These are phyloP conservation scores for Caenorhabditis uteleia DNA, from an alignment of 2,888 invertebrate genomes.

Conservation along the genomic window DNA sequence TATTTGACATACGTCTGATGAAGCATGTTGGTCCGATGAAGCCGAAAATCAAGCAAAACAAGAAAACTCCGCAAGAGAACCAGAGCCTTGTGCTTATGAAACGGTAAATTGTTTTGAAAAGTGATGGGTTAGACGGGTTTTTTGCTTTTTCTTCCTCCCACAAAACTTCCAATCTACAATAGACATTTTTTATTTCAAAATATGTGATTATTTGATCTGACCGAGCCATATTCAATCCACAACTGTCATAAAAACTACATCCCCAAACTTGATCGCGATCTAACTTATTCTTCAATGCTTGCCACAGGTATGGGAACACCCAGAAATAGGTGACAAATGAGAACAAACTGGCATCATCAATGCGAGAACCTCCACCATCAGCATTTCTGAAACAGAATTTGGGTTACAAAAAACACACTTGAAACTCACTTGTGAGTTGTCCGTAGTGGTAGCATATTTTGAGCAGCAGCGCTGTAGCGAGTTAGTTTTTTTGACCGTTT, in stretches of 20 bases:
- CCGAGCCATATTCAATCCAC: conserved; percentile 70
- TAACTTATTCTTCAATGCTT: conserved; percentile 58
- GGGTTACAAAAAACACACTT: not conserved
- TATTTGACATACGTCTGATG: conserved; percentile 43
- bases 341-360: conserved; percentile 70
- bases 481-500: conserved; percentile 11
- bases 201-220: conserved; percentile 25
- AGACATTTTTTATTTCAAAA: not conserved
- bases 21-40: conserved; percentile 70
- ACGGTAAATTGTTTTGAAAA: conserved; percentile 54
- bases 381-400: conserved; percentile 9
- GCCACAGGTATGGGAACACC: conserved; percentile 71
- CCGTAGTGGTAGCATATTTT: conserved; percentile 30
- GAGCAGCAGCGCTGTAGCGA: conserved; percentile 20
- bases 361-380: conserved; percentile 53
- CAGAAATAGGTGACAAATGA: conserved; percentile 71
- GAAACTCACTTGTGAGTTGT: conserved; percentile 19
- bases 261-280: conserved; percentile 62
- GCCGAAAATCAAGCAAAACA: conserved; percentile 65
- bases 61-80: conserved; percentile 64
- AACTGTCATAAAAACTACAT: conserved; percentile 69
- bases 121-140: conserved; percentile 49
- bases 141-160: conserved; percentile 70
- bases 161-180: conserved; percentile 67
- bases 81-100: conserved; percentile 69